Percentiles rank a stretch among this genome's conserved stretches.
Conservation (phyloP, 2,888 invertebrate genomes). For the Phorcus lineatus region DNA sequence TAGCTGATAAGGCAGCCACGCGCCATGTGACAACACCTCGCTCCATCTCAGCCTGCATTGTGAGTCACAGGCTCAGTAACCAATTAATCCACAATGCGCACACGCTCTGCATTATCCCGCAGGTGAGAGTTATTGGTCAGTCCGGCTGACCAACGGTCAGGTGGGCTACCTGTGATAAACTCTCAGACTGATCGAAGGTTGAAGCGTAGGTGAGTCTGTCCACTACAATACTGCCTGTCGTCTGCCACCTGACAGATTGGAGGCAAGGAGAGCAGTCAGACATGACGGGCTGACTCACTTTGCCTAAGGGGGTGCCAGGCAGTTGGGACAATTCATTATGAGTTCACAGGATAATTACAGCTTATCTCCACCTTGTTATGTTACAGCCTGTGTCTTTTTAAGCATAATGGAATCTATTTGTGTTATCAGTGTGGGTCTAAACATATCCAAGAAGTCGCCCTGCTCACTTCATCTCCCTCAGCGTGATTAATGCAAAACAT, state of each 20-base stretch:
- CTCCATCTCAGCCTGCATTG: background rate
- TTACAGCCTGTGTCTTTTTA: background rate
- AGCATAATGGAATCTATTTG: too few species aligned
- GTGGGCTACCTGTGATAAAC: background rate
- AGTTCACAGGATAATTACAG: background rate
- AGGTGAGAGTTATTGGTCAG: background rate
- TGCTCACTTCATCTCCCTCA: too few species aligned
- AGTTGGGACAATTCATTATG: background rate
- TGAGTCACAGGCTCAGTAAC: background rate
- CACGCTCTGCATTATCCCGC: background rate
- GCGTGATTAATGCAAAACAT: too few species aligned
- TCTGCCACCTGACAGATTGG: slow-evolving; percentile 1
- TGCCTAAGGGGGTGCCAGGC: background rate
- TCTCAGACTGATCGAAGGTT: background rate
- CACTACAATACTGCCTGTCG: slow-evolving; percentile 4
- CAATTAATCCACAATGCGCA: background rate
- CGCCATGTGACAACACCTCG: slow-evolving; percentile 6
- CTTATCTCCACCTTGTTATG: background rate
- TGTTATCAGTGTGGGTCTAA: too few species aligned
- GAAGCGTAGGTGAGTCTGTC: background rate
- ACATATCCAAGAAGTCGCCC: too few species aligned
- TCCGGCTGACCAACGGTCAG: background rate
- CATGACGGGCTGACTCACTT: background rate
- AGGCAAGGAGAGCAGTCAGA: background rate
- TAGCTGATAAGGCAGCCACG: background rate